Conservation (phyloP, 37 sponge, comb jelly and placozoan genomes). For the Theonella swinhoei region DNA sequence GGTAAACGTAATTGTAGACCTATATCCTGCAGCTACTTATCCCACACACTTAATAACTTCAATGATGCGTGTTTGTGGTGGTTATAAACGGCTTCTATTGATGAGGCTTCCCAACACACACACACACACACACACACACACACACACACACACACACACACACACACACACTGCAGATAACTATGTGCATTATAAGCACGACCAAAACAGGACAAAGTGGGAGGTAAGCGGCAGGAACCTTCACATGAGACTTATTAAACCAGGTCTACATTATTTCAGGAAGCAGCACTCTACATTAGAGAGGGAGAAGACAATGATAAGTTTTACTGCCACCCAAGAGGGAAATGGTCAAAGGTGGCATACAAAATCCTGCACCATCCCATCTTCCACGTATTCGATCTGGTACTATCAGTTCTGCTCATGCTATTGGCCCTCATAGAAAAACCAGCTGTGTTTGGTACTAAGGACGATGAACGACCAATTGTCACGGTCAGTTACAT, state of each 20-base stretch:
- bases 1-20: no score
- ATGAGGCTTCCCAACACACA: not conserved
- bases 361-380: slow-evolving; percentile 77
- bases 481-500: not conserved
- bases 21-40: no score
- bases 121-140: not conserved
- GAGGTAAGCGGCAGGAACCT: slow-evolving; percentile 12
- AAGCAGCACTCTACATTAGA: slow-evolving; percentile 73
- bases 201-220: slow-evolving; percentile 27
- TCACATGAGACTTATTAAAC: not conserved
- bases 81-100: no score
- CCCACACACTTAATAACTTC: no score
- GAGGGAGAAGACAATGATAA: slow-evolving; percentile 88
- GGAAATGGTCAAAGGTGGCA: slow-evolving; percentile 53
- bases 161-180: slow-evolving; percentile 3
- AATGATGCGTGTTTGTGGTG: no score
- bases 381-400: slow-evolving; percentile 36
- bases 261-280: slow-evolving; percentile 55
- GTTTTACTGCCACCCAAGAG: slow-evolving; percentile 57
- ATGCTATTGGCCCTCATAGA: slow-evolving; percentile 76
- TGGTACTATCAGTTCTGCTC: slow-evolving; percentile 45
- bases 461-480: not conserved
- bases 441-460: slow-evolving; percentile 33
- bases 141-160: not conserved
- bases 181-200: slow-evolving; percentile 20